Base-by-base conservation (phyloP, 1,140 invertebrate genomes). In the Eupeodes corollae region DNA sequence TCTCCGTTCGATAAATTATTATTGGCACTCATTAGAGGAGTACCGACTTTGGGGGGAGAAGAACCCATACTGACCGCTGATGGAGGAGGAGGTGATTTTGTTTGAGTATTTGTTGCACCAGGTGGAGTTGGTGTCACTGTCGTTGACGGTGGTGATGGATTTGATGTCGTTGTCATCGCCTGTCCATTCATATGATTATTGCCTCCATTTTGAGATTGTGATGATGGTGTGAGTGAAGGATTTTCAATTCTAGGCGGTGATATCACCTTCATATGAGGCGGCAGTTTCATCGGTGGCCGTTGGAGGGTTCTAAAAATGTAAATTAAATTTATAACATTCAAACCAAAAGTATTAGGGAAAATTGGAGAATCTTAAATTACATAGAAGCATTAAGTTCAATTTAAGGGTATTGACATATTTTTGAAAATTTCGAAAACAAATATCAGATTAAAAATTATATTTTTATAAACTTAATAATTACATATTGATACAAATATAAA, bases 191-290 rank as follows among this genome's bases (percentile, higher is more conserved):
- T 5, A 26, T 35, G 34, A 35, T 10, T 40, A 31, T 47, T 43
- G n/a, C 46, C 30, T 42, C 43, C 42, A 39, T 35, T 42, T 44
- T 49, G 47, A 45, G 44, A 21, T 35, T 38, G 18, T 48, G 59
- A 52, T 40, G 55, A 56, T 13, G 63, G 63, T 19, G 63, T 56
- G n/a, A 63, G 67, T 14, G 61, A 63, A 32, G 60, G 61, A 51
- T 61, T 64, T 34, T 62, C 61, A 42, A 68, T 68, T 45, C 66
- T 62, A 9, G 66, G 66, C 43, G 66, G 65, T 31, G 66, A 65
- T 49, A 68, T 68, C 10, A 65, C 65, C 49, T 68, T 68, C 56
- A 66, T 68, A 44, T 64, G 66, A 32, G 65, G 61, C 47, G 63
- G 65, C 54, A 67, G 26, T 48, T 67, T 68, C 65, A 67, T 68